These are phyloP conservation scores for Thalassophryne amazonica DNA, from an alignment of 2,797 vertebrate species.

Conservation along the genomic window DNA sequence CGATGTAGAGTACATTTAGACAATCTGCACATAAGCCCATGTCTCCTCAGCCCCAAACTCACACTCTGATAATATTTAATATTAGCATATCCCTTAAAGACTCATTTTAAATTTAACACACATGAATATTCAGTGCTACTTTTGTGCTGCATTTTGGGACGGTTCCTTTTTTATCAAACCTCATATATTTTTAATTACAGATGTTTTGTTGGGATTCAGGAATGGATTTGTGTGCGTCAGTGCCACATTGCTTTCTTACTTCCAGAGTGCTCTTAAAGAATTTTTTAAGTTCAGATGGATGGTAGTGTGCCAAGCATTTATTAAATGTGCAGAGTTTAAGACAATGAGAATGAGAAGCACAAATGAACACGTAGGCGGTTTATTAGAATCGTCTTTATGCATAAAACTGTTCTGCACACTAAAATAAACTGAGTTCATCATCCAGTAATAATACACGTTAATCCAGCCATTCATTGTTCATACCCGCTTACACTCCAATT, in stretches of 20 bases:
- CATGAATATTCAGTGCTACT: conserved; percentile 26
- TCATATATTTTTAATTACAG: conserved; percentile 33
- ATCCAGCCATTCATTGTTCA: too few species aligned
- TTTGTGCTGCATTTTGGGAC: conserved; percentile 33
- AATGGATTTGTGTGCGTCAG: conserved; percentile 13
- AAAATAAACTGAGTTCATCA: conserved; percentile 42
- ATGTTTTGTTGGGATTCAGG: conserved; percentile 14
- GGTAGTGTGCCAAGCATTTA: conserved; percentile 3
- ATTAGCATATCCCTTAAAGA: conserved; percentile 1
- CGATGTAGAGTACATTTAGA: conserved; percentile 33
- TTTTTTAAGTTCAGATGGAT: conserved; percentile 3
- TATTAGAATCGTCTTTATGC: conserved; percentile 28
- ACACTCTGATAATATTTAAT: conserved; percentile 11
- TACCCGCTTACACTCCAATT: too few species aligned
- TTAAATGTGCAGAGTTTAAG: conserved; percentile 19
- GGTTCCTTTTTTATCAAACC: conserved; percentile 26
- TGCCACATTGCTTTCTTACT: conserved; percentile 11
- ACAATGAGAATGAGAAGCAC: conserved; percentile 30
- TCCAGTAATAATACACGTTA: conserved; percentile 35
- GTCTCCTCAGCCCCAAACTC: conserved; percentile 4
- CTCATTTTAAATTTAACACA: conserved; percentile 19
- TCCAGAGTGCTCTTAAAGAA: too few species aligned
- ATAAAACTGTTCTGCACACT: conserved; percentile 22
- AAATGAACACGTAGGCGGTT: conserved; percentile 21
- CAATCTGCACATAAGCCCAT: conserved; percentile 51